These are phyloP conservation scores for Tineola bisselliella DNA, from an alignment of 2,888 invertebrate genomes.

Conservation along the genomic window DNA sequence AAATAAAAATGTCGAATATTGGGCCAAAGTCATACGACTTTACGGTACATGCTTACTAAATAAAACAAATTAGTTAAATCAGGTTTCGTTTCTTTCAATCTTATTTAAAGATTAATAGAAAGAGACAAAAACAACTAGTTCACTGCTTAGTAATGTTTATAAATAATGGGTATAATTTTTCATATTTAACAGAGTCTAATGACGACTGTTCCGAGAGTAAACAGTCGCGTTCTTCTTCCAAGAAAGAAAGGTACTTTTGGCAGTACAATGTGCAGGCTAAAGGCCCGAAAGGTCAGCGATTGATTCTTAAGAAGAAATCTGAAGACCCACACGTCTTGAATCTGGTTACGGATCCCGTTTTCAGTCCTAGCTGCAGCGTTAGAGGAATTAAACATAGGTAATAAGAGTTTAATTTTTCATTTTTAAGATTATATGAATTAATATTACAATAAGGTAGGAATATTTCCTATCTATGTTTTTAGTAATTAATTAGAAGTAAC, in stretches of 20 bases:
- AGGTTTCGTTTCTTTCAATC: too few species aligned
- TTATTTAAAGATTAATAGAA: too few species aligned
- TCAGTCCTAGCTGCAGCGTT: constrained; percentile 90
- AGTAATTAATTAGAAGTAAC: too few species aligned
- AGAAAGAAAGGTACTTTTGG: constrained; percentile 94
- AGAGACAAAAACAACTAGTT: too few species aligned
- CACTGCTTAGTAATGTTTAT: too few species aligned
- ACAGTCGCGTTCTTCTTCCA: constrained; percentile 53
- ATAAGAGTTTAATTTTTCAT: constrained; percentile 18
- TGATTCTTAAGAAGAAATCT: constrained; percentile 83
- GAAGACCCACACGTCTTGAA: constrained; percentile 93
- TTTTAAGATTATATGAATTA: constrained; percentile 12
- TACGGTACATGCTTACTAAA: too few species aligned
- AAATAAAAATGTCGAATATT: too few species aligned
- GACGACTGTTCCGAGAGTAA: constrained; percentile 68
- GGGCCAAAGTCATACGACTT: too few species aligned
- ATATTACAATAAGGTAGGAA: too few species aligned
- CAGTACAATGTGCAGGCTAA: constrained; percentile 99
- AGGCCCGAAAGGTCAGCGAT: constrained; percentile 93
- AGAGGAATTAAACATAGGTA: constrained; percentile 90
- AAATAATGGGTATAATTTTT: too few species aligned
- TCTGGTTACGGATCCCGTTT: constrained; percentile 94
- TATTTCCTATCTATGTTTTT: too few species aligned
- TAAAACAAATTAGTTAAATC: too few species aligned
- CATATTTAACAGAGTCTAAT: constrained; percentile 65